Base-by-base conservation (phyloP, 2,113 vertebrate genomes). In the Lepus europaeus region DNA sequence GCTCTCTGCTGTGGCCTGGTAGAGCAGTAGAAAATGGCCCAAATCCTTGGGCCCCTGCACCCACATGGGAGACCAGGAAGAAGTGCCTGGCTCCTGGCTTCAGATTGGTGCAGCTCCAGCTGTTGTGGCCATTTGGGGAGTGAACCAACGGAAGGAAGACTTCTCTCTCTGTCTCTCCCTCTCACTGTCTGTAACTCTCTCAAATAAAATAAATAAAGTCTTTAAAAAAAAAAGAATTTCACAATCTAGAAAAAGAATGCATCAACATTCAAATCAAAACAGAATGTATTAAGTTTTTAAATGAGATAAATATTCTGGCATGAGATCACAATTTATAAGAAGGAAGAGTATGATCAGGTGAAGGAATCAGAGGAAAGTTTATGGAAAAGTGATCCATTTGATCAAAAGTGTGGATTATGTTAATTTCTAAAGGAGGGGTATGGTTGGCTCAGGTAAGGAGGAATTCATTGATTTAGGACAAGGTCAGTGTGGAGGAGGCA, bases 261-360 rank as follows among this genome's bases (percentile, higher is more conserved):
- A 10, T 72, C 56, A 89, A 78, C 5, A 27, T 73, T 77, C n/a
- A 74, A 81, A 63, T 31, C 36, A 89, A 85, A 89, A 59, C 31
- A 85, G 29, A 89, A 39, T 63, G 39, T 3, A 53, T 12, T 90
- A 49, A 72, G 11, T 39, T 39, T 66, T 23, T 22, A 33, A 39
- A 66, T 16, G 81, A 51, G 59, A 36, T 20, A 20, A 17, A 59
- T 59, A 59, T 13, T 9, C 25, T 0, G 74, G 22, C 23, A 76
- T 85, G 68, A 72, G 11, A 77, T 72, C 23, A 56, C 59, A 25
- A 45, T 73, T 81, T 39, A 51, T 33, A 70, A 69, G 61, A 80
- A 56, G 17, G 56, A 68, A 45, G 23, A 51, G 3, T 39, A 23
- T 69, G 80, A 76, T 5, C 39, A 89, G 13, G 3, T 80, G 39